These are phyloP conservation scores for Sycophila texana DNA, from an alignment of 2,888 invertebrate genomes.

Conservation along the genomic window DNA sequence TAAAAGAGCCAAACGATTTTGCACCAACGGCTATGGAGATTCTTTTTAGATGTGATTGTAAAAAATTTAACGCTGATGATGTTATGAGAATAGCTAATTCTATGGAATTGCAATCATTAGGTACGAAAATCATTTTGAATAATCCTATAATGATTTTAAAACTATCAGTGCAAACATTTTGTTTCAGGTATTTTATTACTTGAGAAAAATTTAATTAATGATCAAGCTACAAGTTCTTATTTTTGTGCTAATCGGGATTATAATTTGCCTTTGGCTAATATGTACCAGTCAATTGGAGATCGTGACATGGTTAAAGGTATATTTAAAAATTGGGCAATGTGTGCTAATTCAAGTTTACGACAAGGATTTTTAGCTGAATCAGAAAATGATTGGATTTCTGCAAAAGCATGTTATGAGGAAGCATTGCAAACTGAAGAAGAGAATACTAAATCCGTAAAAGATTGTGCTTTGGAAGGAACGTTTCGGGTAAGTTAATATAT, in stretches of 20 bases:
- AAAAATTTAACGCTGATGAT: constrained; percentile 72
- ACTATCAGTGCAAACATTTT: background rate
- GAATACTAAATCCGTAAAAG: constrained; percentile 59
- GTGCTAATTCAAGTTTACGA: constrained; percentile 51
- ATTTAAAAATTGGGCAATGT: constrained; percentile 68
- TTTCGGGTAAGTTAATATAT: constrained; percentile 31
- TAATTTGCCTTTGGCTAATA: constrained; percentile 78
- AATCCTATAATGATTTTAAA: too few relatives aligned
- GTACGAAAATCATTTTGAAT: background rate
- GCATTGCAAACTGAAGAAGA: constrained; percentile 59
- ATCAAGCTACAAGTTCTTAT: background rate
- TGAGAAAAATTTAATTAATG: constrained; percentile 75
- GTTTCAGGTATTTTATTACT: constrained; percentile 77
- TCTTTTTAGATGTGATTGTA: background rate
- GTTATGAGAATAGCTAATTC: constrained; percentile 75
- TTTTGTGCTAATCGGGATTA: constrained; percentile 49
- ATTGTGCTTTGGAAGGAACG: constrained; percentile 73
- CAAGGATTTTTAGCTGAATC: constrained; percentile 70
- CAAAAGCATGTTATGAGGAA: constrained; percentile 63
- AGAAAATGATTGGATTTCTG: constrained; percentile 67
- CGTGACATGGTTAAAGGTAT: constrained; percentile 81
- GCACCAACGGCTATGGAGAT: constrained; percentile 32
- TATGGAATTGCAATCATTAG: constrained; percentile 75
- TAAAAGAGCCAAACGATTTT: constrained; percentile 30
- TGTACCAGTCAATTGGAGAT: constrained; percentile 81